Conservation (phyloP, 2,113 vertebrate genomes). For the Sander lucioperca region DNA sequence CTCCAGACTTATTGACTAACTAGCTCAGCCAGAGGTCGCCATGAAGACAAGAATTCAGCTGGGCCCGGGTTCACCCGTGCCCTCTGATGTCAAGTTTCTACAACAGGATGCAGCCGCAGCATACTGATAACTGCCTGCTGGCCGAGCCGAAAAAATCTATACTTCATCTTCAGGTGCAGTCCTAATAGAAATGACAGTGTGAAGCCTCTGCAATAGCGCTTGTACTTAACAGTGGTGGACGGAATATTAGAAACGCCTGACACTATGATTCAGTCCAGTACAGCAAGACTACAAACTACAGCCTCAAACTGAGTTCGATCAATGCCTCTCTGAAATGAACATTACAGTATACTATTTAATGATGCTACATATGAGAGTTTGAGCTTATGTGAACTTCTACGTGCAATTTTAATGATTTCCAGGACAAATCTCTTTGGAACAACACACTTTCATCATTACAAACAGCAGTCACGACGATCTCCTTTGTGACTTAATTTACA, state of each 20-base stretch:
- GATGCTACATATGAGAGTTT: background rate
- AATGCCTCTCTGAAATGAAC: background rate
- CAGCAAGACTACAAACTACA: background rate
- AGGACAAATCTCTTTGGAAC: conserved; percentile 2
- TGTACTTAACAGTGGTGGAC: background rate
- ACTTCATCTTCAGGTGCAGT: conserved; percentile 45
- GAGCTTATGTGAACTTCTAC: background rate
- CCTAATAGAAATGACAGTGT: conserved; percentile 27
- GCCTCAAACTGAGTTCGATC: background rate
- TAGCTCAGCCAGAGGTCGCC: conserved; percentile 60
- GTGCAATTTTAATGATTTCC: background rate
- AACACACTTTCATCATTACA: background rate
- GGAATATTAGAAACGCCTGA: background rate
- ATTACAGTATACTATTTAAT: too few relatives aligned
- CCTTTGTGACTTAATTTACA: conserved; percentile 24
- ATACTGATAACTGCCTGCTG: conserved; percentile 45
- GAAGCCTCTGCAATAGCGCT: background rate
- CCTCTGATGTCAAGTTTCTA: conserved; percentile 59
- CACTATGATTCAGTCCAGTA: background rate
- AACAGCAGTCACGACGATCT: background rate
- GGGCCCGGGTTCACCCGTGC: conserved; percentile 28
- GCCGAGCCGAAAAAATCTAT: conserved; percentile 50
- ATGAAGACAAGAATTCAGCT: conserved; percentile 67
- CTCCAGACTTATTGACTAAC: conserved; percentile 51
- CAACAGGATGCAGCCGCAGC: conserved; percentile 32